phyloP scores from a whole-genome alignment of 2,113 vertebrate genomes.

The Gymnobelideus leadbeateri region DNA sequence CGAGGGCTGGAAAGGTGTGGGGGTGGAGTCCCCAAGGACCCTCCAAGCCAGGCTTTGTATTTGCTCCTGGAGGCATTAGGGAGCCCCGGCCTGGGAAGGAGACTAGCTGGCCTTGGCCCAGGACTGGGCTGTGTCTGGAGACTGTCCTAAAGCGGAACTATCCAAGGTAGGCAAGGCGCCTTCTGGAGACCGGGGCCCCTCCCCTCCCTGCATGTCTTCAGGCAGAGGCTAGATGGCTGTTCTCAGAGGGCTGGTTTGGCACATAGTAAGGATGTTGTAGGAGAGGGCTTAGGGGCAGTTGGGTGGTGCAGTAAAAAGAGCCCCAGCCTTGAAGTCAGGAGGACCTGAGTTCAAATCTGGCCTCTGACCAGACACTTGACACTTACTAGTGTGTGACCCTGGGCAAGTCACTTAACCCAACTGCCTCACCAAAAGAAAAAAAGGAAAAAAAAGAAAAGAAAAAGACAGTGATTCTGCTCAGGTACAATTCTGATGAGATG shows the following conservation, averaged over 20 bases:
- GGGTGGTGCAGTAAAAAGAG: too few relatives aligned
- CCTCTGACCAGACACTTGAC: too few relatives aligned
- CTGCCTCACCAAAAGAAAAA: too few relatives aligned
- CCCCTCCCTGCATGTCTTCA: not conserved
- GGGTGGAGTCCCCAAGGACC: not conserved
- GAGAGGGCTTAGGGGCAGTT: too few relatives aligned
- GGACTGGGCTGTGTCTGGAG: not conserved
- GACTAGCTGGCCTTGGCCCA: not conserved
- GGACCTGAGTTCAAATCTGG: too few relatives aligned
- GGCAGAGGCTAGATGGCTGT: not conserved
- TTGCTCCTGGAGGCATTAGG: not conserved
- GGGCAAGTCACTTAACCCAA: too few relatives aligned
- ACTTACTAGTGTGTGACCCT: too few relatives aligned
- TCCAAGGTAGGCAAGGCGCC: not conserved
- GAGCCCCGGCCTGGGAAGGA: not conserved
- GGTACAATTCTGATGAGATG: not conserved
- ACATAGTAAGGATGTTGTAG: not conserved
- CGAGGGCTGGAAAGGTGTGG: not conserved
- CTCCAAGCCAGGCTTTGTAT: not conserved
- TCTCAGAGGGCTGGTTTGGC: not conserved
- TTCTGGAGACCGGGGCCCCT: not conserved
- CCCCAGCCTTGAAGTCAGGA: too few relatives aligned
- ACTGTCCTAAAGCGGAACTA: not conserved
- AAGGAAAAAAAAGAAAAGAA: too few relatives aligned
- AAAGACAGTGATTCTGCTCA: not conserved